Conservation (phyloP, 2,797 vertebrate species). For the Argentina silus region DNA sequence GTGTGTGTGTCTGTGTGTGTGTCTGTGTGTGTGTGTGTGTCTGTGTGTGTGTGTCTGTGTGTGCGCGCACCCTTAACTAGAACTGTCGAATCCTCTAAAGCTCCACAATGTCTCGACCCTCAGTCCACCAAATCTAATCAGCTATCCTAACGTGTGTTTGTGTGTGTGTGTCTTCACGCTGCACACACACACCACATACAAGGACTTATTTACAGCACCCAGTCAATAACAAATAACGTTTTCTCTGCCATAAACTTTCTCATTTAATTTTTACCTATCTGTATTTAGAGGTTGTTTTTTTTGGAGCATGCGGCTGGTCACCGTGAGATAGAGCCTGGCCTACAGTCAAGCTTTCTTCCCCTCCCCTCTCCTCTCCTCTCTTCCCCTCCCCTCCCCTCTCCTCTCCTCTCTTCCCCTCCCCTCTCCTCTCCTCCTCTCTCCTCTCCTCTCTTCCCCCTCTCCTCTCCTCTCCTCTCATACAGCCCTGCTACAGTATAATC, state of each 20-base stretch:
- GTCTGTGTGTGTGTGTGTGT: not conserved
- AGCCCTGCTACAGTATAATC: too few relatives aligned
- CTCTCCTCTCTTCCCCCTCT: too few relatives aligned
- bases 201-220: slow-evolving; percentile 55
- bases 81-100: slow-evolving; percentile 62
- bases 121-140: slow-evolving; percentile 65
- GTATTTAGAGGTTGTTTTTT: slow-evolving; percentile 34
- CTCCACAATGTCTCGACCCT: slow-evolving; percentile 47
- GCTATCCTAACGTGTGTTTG: slow-evolving; percentile 31
- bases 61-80: slow-evolving; percentile 54
- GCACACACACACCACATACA: not conserved
- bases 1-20: slow-evolving; percentile 1
- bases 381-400: too few relatives aligned
- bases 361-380: too few relatives aligned
- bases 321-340: slow-evolving; percentile 17
- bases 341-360: not conserved
- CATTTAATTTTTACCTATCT: slow-evolving; percentile 32
- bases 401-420: too few relatives aligned
- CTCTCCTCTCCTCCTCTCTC: too few relatives aligned
- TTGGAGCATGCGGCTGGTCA: slow-evolving; percentile 27
- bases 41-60: slow-evolving; percentile 36
- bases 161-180: slow-evolving; percentile 12
- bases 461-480: too few relatives aligned
- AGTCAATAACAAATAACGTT: slow-evolving; percentile 62
- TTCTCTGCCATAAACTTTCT: slow-evolving; percentile 46